Conservation (phyloP, 2,797 vertebrate species). For the Sebastes oblongus region DNA sequence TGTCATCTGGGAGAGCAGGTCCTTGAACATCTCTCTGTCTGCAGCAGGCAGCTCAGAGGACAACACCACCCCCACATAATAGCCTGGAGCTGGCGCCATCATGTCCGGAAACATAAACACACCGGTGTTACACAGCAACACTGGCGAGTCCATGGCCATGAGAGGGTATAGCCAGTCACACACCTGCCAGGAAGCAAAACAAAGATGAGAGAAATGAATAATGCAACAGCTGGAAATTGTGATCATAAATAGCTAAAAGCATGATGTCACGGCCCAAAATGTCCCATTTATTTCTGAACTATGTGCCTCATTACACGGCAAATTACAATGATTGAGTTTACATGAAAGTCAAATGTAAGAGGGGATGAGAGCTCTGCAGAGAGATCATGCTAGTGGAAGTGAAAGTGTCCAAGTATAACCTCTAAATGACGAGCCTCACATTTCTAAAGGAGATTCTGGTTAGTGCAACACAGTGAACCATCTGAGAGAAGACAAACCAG, state of each 20-base stretch:
- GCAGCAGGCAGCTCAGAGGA: conserved; percentile 89
- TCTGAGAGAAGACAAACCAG: conserved; percentile 13
- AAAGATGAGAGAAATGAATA: neutral
- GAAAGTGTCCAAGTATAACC: neutral
- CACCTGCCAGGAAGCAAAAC: conserved; percentile 81
- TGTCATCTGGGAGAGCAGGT: conserved; percentile 93
- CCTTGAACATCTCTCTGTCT: conserved; percentile 88
- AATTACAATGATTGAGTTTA: neutral
- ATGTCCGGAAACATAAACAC: conserved; percentile 98
- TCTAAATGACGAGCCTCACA: neutral
- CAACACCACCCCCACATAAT: conserved; percentile 93
- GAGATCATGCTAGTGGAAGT: neutral
- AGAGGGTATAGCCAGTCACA: conserved; percentile 97
- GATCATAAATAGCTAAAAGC: neutral
- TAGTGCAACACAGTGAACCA: neutral
- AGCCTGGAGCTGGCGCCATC: conserved; percentile 89
- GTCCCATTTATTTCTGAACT: neutral
- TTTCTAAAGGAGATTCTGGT: conserved; percentile 1
- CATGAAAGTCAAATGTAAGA: neutral
- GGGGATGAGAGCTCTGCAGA: neutral
- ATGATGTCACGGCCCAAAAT: neutral
- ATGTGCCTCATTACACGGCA: neutral
- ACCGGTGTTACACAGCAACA: conserved; percentile 91
- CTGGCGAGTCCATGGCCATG: conserved; percentile 90
- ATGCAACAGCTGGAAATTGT: neutral